These are phyloP conservation scores for Carposina sasakii DNA, from an alignment of 1,140 invertebrate species.

Conservation along the genomic window DNA sequence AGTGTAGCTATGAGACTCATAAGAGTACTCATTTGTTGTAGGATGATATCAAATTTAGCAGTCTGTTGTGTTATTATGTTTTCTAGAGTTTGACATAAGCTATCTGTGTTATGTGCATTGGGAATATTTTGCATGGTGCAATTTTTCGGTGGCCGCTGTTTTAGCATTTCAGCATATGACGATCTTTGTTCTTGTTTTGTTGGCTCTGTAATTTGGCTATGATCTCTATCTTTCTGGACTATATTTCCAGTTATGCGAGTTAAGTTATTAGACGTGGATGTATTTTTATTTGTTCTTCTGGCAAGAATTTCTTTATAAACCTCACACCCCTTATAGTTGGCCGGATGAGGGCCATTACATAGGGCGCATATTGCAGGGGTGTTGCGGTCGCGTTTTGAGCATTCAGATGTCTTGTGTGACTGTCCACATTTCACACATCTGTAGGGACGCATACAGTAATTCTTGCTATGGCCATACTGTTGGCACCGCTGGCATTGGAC, in stretches of 20 bases:
- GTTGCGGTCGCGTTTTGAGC: background rate
- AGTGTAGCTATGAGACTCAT: background rate
- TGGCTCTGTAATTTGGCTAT: background rate
- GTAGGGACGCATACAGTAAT: background rate
- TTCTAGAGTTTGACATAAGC: background rate
- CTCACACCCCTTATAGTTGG: background rate
- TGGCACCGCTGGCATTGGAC: slow-evolving; percentile 2
- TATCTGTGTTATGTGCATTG: no score
- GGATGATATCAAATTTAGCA: background rate
- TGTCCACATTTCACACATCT: slow-evolving; percentile 2
- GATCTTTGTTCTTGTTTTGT: background rate
- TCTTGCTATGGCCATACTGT: slow-evolving; percentile 3
- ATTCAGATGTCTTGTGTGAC: background rate
- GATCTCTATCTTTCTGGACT: background rate
- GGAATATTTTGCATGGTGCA: no score
- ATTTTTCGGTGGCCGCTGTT: no score
- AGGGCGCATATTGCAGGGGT: background rate
- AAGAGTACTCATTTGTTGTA: slow-evolving; percentile 1
- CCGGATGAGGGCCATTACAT: background rate
- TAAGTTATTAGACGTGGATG: background rate
- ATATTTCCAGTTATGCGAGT: background rate
- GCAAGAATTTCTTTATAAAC: background rate
- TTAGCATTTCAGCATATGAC: background rate
- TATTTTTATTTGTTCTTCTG: background rate
- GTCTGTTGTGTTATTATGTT: background rate